Evolutionary conservation across 2,797 vertebrate species (phyloP).

Genomic region (Siniperca obscura): DNA sequence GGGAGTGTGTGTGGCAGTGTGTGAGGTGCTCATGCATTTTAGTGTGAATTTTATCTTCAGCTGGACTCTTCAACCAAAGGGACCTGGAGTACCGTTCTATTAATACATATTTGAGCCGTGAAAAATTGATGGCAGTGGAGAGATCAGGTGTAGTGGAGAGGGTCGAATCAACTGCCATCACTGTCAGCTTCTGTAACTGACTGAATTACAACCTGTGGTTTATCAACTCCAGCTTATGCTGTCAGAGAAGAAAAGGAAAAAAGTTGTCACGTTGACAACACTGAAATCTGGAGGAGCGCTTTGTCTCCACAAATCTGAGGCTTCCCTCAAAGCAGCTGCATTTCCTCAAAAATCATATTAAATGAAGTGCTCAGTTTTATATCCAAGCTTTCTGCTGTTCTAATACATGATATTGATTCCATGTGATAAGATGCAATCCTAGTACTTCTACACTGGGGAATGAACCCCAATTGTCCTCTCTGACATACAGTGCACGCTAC

Average conservation of each 20-base stretch:
- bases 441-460: background rate
- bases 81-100: constrained; percentile 73
- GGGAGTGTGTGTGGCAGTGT: constrained; percentile 25
- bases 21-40: constrained; percentile 66
- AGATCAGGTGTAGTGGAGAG: constrained; percentile 66
- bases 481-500: background rate
- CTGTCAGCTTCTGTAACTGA: constrained; percentile 67
- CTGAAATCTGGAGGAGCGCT: constrained; percentile 53
- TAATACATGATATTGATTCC: background rate
- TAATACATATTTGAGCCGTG: constrained; percentile 77
- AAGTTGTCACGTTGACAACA: constrained; percentile 66
- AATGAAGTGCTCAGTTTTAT: constrained; percentile 2
- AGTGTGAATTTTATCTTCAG: constrained; percentile 78
- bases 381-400: constrained; percentile 6
- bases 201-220: constrained; percentile 70
- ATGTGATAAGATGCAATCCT: constrained; percentile 9
- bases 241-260: constrained; percentile 62
- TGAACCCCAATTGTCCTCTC: background rate
- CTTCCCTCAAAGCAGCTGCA: constrained; percentile 45
- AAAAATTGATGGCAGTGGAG: constrained; percentile 79
- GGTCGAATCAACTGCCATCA: constrained; percentile 74
- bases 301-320: constrained; percentile 56
- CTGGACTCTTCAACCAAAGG: constrained; percentile 64
- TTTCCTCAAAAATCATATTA: constrained; percentile 55
- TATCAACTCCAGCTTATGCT: constrained; percentile 74